Base-by-base conservation (phyloP, 2,888 invertebrate genomes). In the Troides aeacus region DNA sequence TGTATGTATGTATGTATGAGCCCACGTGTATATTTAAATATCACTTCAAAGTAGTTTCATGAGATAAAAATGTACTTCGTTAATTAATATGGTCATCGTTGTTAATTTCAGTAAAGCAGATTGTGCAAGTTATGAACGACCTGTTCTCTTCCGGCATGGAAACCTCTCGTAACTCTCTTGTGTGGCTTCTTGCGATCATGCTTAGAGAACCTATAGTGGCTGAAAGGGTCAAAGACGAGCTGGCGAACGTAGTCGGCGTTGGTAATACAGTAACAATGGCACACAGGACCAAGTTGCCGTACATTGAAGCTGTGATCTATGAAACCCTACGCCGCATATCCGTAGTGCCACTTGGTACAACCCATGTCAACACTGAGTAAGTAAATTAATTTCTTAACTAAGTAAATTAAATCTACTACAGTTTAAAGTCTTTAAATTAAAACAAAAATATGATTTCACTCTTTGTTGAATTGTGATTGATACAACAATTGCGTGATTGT, bases 111-210 rank as follows among this genome's bases (percentile, higher is more conserved):
- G 97, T 96, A 86, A 95, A 95, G 64, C 97, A 97, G 87, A 94
- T 97, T 83, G 96, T 97, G 66, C 97, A 97, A 88, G 95, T 97
- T 36, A 95, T 97, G 86, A 96, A 96, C 61, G 97, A 97, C 83
- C 92, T 97, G 30, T 97, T 97, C 89, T 96, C 96, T 21, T 97
- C 97, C 53, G 97, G 97, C 30, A 96, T 97, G 95, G 97, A 97
- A 84, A 97, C 97, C 0, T 96, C 97, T 65, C 96, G 97, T 79
- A 96, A 95, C 30, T 95, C 97, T 4, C 84, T 97, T 53, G 94
- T 96, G 69, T 97, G 97, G 97, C 94, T 96, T n/a, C 93, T 97
- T 64, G 92, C 97, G 6, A 95, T 96, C 84, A 96, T 97, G 96
- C 85, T 97, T 72, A 95, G 96, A 77, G 94, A 97, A 81, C 96